Evolutionary conservation across 1,140 invertebrate genomes (phyloP).

Genomic region (Dryas iulia): DNA sequence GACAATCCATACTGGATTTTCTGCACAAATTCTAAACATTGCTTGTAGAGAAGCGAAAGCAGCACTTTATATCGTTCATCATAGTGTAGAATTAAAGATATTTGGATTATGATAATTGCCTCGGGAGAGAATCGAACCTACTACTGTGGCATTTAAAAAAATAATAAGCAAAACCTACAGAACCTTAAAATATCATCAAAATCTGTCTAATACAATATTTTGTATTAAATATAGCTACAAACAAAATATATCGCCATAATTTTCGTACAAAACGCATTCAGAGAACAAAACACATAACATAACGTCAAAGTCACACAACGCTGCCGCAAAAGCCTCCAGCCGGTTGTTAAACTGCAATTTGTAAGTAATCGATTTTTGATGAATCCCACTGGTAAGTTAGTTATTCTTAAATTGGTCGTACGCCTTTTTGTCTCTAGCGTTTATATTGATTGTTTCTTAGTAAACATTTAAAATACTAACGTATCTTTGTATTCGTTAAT

Average conservation of each 20-base stretch:
- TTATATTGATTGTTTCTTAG: constrained; percentile 49
- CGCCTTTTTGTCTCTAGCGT: constrained; percentile 44
- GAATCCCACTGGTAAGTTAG: constrained; percentile 42
- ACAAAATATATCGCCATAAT: not conserved
- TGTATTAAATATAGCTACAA: not conserved
- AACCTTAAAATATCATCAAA: too few relatives aligned
- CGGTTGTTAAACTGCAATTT: constrained; percentile 67
- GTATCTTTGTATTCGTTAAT: not conserved
- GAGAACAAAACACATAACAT: constrained; percentile 17
- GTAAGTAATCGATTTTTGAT: constrained; percentile 72
- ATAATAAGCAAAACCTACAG: too few relatives aligned
- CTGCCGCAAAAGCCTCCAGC: constrained; percentile 25
- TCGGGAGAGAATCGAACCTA: too few relatives aligned
- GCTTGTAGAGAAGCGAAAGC: too few relatives aligned
- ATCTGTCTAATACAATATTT: not conserved
- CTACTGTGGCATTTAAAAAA: too few relatives aligned
- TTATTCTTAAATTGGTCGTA: constrained; percentile 38
- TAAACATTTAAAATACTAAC: constrained; percentile 37
- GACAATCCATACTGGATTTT: too few relatives aligned
- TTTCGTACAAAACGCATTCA: not conserved
- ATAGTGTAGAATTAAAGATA: too few relatives aligned
- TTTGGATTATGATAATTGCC: too few relatives aligned
- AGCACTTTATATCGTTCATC: too few relatives aligned
- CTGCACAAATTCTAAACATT: too few relatives aligned
- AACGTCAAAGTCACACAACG: constrained; percentile 21